Base-by-base conservation (phyloP, 2,888 invertebrate species). In the Anorthoa munda region DNA sequence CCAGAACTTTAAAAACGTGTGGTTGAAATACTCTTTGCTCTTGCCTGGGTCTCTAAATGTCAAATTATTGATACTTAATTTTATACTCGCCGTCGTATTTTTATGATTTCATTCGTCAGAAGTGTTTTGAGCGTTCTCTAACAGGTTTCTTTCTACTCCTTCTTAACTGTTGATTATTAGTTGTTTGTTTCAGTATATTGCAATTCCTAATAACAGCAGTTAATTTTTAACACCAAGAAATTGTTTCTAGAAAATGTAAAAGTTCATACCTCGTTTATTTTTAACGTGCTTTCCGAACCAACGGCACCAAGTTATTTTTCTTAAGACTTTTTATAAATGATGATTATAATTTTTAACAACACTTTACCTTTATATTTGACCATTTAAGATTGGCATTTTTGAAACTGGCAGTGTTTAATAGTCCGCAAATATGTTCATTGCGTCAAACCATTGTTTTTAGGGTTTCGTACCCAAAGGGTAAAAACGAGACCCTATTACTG, bases 91-190 rank as follows among this genome's bases (percentile, higher is more conserved):
- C 53, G 17, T 55, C 26, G 50, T 45, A 31, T 21, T 78, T 53
- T 45, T 56, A 65, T 17, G 70, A 70, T 75, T 78, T 75, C 78
- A 46, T 60, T 78, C 59, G 21, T 23, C 46, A 56, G 55, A 66
- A 73, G 50, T 26, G 7, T 74, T 66, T 39, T 46, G 55, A 70
- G 55, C 26, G 12, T 39, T n/a, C 17, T 53, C n/a, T 48, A 12
- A 55, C 18, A 68, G 55, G 31, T 66, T 75, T 70, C 64, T 55
- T 75, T 55, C 13, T 26, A 55, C 15, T 50, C n/a, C 5, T 46
- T 55, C 59, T 21, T 26, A 46, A 48, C 76, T 13, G 18, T 64
- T 56, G 23, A 56, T 56, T 66, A 61, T 23, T n/a, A 13, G 21
- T 39, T 50, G 21, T 77, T 79, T 69, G 17, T 66, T 73, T 58